Evolutionary conservation across 2,113 vertebrate genomes (phyloP).

Genomic region (Gymnogyps californianus): DNA sequence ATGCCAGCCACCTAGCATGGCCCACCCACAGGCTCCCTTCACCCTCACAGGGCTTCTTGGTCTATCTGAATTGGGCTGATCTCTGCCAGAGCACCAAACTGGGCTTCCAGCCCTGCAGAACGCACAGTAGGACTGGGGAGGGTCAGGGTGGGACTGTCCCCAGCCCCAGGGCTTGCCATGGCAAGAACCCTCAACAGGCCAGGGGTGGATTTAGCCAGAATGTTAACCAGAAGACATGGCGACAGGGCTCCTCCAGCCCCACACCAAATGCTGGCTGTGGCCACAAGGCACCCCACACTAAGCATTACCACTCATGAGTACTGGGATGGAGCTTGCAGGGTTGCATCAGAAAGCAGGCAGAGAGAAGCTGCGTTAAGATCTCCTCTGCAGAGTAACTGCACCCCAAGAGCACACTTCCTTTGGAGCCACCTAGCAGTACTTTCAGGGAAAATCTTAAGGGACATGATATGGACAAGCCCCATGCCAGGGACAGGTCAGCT

Average conservation of each 20-base stretch:
- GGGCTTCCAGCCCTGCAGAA: neutral
- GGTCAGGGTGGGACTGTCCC: neutral
- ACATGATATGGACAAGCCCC: neutral
- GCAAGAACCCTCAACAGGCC: neutral
- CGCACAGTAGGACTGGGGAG: neutral
- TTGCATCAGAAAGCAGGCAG: neutral
- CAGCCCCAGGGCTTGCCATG: neutral
- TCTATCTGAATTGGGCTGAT: neutral
- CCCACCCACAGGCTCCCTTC: neutral
- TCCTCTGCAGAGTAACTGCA: neutral
- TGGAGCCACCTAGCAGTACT: neutral
- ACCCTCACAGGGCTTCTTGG: neutral
- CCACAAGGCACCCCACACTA: neutral
- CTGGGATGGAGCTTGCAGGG: neutral
- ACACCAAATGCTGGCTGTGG: neutral
- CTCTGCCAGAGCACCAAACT: neutral
- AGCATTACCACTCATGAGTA: neutral
- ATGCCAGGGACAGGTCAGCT: neutral
- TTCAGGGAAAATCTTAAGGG: neutral
- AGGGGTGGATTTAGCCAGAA: neutral
- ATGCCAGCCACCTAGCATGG: neutral
- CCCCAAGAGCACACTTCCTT: neutral
- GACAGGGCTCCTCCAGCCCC: neutral
- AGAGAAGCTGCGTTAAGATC: neutral
- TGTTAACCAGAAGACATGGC: neutral